Evolutionary conservation across 2,113 vertebrate species (phyloP), one percentile per base, ranked within the genome.

Genomic region (Cranoglanis bouderius): DNA sequence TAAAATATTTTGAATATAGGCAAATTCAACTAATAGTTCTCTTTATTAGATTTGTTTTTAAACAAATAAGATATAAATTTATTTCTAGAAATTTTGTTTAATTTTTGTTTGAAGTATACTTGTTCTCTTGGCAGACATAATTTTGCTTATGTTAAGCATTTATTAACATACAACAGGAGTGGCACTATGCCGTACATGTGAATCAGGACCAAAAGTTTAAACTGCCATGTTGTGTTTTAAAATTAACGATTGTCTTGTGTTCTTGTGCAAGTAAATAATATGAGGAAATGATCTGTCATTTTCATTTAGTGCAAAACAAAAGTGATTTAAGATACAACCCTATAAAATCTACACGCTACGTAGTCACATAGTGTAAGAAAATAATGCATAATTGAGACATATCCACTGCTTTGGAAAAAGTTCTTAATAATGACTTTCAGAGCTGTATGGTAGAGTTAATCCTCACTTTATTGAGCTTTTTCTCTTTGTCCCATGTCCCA

Each of bases 401-500:
- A 53, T 32, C 10, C 14, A 32, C 6, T 84, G 24, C 59, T 67
- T 65, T 67, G 29, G 24, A 77, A 77, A 77, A 32, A 53, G 8
- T 14, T 38, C 16, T 35, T 38, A 21, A 2, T 38, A 32, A 59
- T 59, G 80, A 59, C 32, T 57, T 82, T 82, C 21, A 59, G 32
- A 82, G 4, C 21, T 61, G 9, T 24, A 53, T 53, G 53, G 40
- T 59, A 81, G 51, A 19, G 38, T 85, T 38, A 70, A 94, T 65
- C 7, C 93, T 93, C 94, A 97, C 97, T 97, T 97, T 98, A 90
- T 97, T 98, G 89, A 90, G 67, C 88, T n/a, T 78, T 70, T 91
- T 96, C 85, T 93, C 95, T 90, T 95, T 96, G 88, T 92, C 95
- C 86, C 91, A 95, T 90, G 91, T 93, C 67, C 89, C 49, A 59